These are phyloP conservation scores for Eubucco bourcierii DNA, from an alignment of 2,113 vertebrate genomes.

Conservation along the genomic window DNA sequence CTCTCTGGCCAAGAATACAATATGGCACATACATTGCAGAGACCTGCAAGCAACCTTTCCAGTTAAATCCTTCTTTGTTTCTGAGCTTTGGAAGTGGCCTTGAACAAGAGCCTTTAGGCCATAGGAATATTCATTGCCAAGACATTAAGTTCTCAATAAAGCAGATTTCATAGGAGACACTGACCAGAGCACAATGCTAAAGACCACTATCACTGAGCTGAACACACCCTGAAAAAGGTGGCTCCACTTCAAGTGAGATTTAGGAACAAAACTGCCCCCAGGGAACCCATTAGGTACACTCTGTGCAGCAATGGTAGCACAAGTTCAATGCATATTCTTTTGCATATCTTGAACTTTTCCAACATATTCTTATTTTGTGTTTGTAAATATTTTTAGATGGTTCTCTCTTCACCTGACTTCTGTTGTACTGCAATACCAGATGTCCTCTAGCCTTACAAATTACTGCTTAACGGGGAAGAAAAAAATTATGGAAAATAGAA, in stretches of 20 bases:
- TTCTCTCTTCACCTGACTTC: neutral
- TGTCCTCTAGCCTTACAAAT: neutral
- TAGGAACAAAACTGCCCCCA: neutral
- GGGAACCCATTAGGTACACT: neutral
- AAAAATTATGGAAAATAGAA: neutral
- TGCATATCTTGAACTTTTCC: neutral
- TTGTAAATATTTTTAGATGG: neutral
- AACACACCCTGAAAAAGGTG: neutral
- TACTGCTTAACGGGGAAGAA: neutral
- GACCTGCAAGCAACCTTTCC: accelerated
- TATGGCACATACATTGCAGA: neutral
- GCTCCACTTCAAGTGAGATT: neutral
- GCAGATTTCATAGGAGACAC: neutral
- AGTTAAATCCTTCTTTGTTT: neutral
- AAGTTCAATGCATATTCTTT: neutral
- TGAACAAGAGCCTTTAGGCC: neutral
- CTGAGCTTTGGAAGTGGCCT: neutral
- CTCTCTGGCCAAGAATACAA: neutral
- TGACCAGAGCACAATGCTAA: neutral
- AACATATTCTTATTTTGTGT: neutral
- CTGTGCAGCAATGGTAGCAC: neutral
- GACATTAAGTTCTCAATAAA: neutral
- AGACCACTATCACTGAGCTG: neutral
- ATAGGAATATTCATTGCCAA: neutral
- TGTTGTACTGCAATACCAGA: neutral